These are phyloP conservation scores for Tridacna crocea DNA, from an alignment of 2,888 invertebrate species.

Conservation along the genomic window DNA sequence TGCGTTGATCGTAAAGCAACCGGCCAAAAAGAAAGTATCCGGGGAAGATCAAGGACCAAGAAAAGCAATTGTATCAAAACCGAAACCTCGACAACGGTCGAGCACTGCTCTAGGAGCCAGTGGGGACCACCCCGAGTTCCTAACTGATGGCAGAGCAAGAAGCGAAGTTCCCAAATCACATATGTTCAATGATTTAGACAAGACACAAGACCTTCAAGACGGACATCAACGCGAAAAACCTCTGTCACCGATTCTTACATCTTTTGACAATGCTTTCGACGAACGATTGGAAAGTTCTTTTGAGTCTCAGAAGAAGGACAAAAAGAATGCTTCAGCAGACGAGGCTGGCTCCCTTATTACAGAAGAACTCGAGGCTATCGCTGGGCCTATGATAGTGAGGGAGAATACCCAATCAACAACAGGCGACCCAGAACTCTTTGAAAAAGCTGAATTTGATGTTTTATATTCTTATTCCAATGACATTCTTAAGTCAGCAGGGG, in stretches of 20 bases:
- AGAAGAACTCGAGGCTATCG: constrained; percentile 51
- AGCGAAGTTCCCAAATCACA: constrained; percentile 40
- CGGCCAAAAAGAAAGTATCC: constrained; percentile 14
- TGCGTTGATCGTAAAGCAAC: constrained; percentile 42
- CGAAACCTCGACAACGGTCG: constrained; percentile 50
- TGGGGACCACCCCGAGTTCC: constrained; percentile 8
- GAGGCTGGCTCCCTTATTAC: constrained; percentile 52
- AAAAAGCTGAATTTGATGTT: constrained; percentile 57
- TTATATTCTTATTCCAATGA: constrained; percentile 60
- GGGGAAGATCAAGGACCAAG: constrained; percentile 58
- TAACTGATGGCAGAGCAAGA: constrained; percentile 32
- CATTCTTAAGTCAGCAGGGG: constrained; percentile 60
- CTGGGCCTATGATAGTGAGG: constrained; percentile 44
- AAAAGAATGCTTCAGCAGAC: constrained; percentile 47
- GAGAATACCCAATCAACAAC: constrained; percentile 51
- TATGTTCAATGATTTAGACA: constrained; percentile 7
- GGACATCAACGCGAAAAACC: not conserved
- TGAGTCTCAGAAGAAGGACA: constrained; percentile 47
- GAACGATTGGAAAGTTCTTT: constrained; percentile 48
- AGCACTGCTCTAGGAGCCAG: constrained; percentile 55
- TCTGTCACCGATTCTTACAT: constrained; percentile 35
- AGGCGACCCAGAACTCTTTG: constrained; percentile 34
- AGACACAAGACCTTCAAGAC: constrained; percentile 10
- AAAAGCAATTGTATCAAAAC: constrained; percentile 23
- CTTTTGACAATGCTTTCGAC: constrained; percentile 30